Percentiles rank a stretch among this genome's conserved stretches.
Conservation (phyloP, 2,113 vertebrate genomes). For the Epinephelus moara region DNA sequence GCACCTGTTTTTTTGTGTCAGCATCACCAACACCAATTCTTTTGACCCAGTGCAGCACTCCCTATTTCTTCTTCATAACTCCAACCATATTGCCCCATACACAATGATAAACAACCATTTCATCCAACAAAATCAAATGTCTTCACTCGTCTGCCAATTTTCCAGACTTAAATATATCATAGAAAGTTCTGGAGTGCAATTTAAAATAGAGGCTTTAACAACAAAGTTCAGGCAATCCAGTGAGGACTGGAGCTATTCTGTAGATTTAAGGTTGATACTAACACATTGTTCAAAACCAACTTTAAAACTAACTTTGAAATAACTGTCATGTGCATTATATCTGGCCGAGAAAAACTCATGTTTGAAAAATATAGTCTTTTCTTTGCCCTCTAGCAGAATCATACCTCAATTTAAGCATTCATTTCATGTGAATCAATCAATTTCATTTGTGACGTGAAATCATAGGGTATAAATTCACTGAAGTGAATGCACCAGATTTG, state of each 20-base stretch:
- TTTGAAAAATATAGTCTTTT: not conserved
- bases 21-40: too few relatives aligned
- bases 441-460: too few relatives aligned
- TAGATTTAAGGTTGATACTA: not conserved
- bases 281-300: not conserved
- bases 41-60: too few relatives aligned
- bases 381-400: not conserved
- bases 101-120: not conserved
- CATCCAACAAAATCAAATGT: not conserved
- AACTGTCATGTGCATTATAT: not conserved
- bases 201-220: conserved; percentile 19
- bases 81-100: not conserved
- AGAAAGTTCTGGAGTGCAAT: not conserved
- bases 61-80: not conserved
- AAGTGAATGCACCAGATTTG: conserved; percentile 32
- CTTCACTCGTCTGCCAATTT: not conserved
- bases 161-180: not conserved
- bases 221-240: conserved; percentile 4
- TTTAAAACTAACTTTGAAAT: conserved; percentile 8
- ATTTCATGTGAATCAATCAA: not conserved
- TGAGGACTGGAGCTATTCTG: not conserved
- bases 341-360: not conserved
- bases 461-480: too few relatives aligned
- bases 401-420: not conserved
- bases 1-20: too few relatives aligned